Evolutionary conservation across 1,140 invertebrate species (phyloP).

Genomic region (Lucilia sericata): DNA sequence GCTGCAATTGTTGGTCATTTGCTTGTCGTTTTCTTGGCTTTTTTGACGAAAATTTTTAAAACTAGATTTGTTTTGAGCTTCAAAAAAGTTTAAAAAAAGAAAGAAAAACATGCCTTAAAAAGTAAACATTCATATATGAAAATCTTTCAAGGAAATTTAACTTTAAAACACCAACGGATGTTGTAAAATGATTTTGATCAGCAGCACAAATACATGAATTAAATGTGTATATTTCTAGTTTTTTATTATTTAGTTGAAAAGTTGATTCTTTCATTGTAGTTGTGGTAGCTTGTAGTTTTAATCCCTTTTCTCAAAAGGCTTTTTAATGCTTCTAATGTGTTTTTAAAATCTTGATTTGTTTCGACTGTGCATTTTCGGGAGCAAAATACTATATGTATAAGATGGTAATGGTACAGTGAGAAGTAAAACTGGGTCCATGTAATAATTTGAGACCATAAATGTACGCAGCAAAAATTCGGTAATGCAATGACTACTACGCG

Average conservation of each 20-base stretch:
- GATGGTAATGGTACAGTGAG: too few species aligned
- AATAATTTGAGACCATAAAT: too few species aligned
- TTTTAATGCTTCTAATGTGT: constrained; percentile 16
- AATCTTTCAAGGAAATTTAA: constrained; percentile 21
- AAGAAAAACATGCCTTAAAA: not conserved
- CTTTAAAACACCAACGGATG: constrained; percentile 15
- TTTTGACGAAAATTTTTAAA: not conserved
- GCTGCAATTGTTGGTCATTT: constrained; percentile 16
- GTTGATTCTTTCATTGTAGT: not conserved
- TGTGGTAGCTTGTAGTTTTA: not conserved
- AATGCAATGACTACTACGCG: too few species aligned
- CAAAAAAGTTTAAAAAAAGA: not conserved
- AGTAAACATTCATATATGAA: not conserved
- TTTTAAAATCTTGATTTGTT: constrained; percentile 7
- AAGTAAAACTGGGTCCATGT: too few species aligned
- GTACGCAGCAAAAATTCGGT: too few species aligned
- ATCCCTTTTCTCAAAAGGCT: constrained; percentile 23
- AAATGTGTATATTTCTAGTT: not conserved
- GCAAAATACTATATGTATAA: not conserved
- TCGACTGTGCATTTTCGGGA: not conserved
- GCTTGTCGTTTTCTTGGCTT: not conserved
- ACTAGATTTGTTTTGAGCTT: not conserved
- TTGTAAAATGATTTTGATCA: constrained; percentile 35
- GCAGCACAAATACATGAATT: not conserved
- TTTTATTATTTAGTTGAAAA: not conserved